Base-by-base conservation (phyloP, 2,797 vertebrate species). In the Cyclura pinguis region DNA sequence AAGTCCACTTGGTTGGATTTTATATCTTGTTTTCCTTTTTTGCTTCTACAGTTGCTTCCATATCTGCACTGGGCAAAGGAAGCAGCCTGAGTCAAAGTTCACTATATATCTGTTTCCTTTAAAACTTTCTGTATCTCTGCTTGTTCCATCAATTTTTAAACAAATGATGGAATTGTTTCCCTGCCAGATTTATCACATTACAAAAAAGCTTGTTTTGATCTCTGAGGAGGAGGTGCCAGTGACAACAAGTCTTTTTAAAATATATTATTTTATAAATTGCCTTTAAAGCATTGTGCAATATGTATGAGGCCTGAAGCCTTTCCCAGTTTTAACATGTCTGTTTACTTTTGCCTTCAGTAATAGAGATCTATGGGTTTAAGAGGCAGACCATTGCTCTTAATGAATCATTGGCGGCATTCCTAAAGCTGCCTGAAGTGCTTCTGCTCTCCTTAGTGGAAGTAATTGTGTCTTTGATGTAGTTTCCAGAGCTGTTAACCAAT, bases 391-490 rank as follows among this genome's bases (percentile, higher is more conserved):
- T 92, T 83, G 22, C 91, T 95, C 92, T 94, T 96, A 97, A 96
- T 96, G 95, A 96, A 92, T 95, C 92, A 82, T 16, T 97, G 95
- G 96, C 95, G 89, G 93, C 89, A 80, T 96, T 97, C 95, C 96
- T 94, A 94, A 96, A 95, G n/a, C 94, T 96, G 93, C 93, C 94
- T 95, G 95, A 96, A 96, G 95, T 95, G 92, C 94, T 69, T 69
- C 67, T 82, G 95, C 93, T 96, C 93, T 95, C 95, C 93, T 92
- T 91, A 80, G 94, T 97, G 95, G 95, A 96, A 95, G 95, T 95
- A 95, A 94, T 95, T 95, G 91, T 95, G 88, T 52, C 96, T 97
- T 97, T 97, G 96, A 97, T 96, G 95, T 96, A 86, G 94, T 95
- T 96, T 97, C 95, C 95, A 96, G 94, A 94, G 91, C 96, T 96